Evolutionary conservation across 2,888 invertebrate genomes (phyloP).

Genomic region (Erebia ligea): DNA sequence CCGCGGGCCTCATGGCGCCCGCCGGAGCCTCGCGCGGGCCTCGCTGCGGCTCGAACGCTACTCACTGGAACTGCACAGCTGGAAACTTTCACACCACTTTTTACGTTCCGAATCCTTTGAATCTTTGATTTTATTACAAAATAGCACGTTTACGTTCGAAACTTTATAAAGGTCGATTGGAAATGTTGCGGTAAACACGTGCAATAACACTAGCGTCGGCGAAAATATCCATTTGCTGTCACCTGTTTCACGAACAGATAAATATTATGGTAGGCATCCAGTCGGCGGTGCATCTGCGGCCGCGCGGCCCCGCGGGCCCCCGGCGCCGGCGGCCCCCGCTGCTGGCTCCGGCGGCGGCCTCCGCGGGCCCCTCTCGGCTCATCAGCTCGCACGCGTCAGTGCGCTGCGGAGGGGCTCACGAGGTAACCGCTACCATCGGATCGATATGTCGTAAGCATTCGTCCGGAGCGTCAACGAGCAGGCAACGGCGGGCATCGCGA

Average conservation of each 20-base stretch:
- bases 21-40: background rate
- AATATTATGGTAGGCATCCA: background rate
- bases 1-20: background rate
- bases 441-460: background rate
- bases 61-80: background rate
- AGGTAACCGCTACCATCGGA: background rate
- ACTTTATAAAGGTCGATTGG: background rate
- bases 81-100: background rate
- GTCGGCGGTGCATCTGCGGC: background rate
- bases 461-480: background rate
- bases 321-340: background rate
- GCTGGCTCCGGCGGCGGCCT: background rate
- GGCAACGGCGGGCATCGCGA: background rate
- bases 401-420: background rate
- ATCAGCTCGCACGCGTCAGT: too few relatives aligned
- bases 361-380: background rate
- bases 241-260: background rate
- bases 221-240: background rate
- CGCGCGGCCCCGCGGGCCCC: background rate
- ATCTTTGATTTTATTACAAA: background rate
- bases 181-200: background rate
- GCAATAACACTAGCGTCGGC: background rate
- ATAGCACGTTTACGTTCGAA: background rate
- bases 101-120: background rate
- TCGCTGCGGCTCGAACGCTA: background rate